These are phyloP conservation scores for Malachius bipustulatus DNA, from an alignment of 2,888 invertebrate species.

Conservation along the genomic window DNA sequence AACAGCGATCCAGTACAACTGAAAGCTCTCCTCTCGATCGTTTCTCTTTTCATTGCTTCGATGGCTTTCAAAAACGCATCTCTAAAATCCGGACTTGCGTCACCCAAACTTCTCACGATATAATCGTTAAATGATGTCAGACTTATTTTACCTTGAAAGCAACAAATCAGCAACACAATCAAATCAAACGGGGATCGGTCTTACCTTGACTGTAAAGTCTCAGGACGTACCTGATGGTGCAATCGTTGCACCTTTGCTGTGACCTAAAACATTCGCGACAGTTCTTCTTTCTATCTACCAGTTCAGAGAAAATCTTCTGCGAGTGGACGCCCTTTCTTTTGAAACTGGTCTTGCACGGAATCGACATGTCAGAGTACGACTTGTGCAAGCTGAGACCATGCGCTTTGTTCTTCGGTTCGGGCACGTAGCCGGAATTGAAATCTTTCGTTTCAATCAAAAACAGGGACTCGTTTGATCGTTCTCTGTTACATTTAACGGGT, in stretches of 20 bases:
- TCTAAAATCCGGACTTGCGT: slow-evolving; percentile 16
- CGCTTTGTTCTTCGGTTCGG: background rate
- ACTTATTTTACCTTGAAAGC: slow-evolving; percentile 14
- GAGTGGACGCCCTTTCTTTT: no score
- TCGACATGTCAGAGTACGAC: slow-evolving; percentile 26
- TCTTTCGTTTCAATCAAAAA: slow-evolving; percentile 14
- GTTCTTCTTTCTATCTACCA: slow-evolving; percentile 10
- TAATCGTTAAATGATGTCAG: slow-evolving; percentile 18
- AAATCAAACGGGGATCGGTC: slow-evolving; percentile 1
- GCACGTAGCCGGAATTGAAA: slow-evolving; percentile 7
- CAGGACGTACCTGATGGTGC: slow-evolving; percentile 16
- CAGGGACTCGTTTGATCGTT: slow-evolving; percentile 1
- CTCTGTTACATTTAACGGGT: background rate
- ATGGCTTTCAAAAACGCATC: slow-evolving; percentile 16
- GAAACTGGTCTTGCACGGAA: slow-evolving; percentile 15
- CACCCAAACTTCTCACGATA: slow-evolving; percentile 17
- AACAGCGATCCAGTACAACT: background rate
- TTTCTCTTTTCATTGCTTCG: slow-evolving; percentile 14
- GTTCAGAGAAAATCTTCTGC: slow-evolving; percentile 10
- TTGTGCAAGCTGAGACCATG: slow-evolving; percentile 25
- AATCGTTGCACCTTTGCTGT: slow-evolving; percentile 19
- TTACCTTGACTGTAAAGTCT: slow-evolving; percentile 14
- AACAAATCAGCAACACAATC: background rate
- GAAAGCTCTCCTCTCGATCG: background rate
- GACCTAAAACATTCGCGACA: slow-evolving; percentile 18